Conservation (phyloP, 2,888 invertebrate species). For the Eilema sororculum region DNA sequence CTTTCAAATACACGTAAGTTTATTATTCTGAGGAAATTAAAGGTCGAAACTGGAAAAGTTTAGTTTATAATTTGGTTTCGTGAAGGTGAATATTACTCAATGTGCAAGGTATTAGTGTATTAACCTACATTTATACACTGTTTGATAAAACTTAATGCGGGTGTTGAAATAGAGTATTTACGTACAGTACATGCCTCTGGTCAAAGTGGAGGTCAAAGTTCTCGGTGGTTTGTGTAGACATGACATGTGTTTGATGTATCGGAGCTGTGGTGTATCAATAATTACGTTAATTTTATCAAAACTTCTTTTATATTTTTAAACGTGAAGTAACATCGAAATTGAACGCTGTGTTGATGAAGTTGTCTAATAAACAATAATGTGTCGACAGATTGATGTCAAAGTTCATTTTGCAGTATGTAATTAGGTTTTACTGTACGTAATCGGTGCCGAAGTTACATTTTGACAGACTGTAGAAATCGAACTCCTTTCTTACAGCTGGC, state of each 20-base stretch:
- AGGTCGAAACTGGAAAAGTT: slow-evolving; percentile 62
- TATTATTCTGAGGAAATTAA: slow-evolving; percentile 68
- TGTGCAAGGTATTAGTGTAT: slow-evolving; percentile 61
- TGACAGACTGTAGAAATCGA: no score
- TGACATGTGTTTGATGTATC: slow-evolving; percentile 29
- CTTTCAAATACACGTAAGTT: slow-evolving; percentile 63
- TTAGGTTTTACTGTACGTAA: not conserved
- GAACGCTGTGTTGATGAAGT: not conserved
- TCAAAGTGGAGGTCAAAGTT: slow-evolving; percentile 57
- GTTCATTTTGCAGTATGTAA: not conserved
- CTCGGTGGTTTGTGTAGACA: slow-evolving; percentile 32
- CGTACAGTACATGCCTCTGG: slow-evolving; percentile 31
- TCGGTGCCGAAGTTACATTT: not conserved
- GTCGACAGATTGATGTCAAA: not conserved
- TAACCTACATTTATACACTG: slow-evolving; percentile 61
- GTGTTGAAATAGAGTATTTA: slow-evolving; percentile 8
- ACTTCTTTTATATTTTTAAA: not conserved
- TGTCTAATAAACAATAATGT: not conserved
- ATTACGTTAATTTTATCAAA: slow-evolving; percentile 10
- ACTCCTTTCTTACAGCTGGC: no score
- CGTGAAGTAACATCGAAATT: not conserved
- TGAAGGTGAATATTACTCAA: slow-evolving; percentile 71
- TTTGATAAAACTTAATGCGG: slow-evolving; percentile 20
- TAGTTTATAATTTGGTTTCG: slow-evolving; percentile 58
- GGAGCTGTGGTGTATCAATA: slow-evolving; percentile 16